Evolutionary conservation across 2,113 vertebrate species (phyloP).

Genomic region (Xiphorhynchus elegans): DNA sequence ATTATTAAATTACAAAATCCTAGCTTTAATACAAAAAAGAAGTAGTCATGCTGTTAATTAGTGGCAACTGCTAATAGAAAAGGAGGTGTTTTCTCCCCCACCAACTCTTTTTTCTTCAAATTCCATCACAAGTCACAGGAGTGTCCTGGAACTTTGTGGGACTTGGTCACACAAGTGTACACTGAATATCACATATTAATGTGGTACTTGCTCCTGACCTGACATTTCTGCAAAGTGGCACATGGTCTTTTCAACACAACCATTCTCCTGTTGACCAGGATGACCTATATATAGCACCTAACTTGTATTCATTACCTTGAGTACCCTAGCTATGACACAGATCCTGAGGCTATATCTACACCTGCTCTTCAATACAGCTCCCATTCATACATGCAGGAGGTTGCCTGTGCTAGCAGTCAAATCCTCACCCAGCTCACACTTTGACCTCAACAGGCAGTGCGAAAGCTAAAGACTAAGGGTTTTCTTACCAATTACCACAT

Average conservation of each 20-base stretch:
- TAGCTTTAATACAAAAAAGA: background rate
- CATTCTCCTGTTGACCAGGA: background rate
- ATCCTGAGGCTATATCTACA: background rate
- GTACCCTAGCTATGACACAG: background rate
- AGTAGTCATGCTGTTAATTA: background rate
- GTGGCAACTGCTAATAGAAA: background rate
- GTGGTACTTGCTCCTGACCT: background rate
- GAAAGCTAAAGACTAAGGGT: background rate
- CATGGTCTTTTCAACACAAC: background rate
- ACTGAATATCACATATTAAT: background rate
- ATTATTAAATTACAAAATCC: background rate
- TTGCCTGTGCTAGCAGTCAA: background rate
- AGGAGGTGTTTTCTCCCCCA: background rate
- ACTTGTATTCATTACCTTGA: background rate
- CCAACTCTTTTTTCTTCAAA: background rate
- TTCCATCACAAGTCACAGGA: background rate
- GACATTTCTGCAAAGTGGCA: background rate
- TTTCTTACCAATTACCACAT: background rate
- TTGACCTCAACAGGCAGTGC: fast-evolving
- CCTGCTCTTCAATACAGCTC: background rate
- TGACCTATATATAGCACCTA: background rate
- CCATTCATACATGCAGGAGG: background rate
- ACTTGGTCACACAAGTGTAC: background rate
- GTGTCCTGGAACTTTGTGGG: background rate
- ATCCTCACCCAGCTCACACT: background rate